Percentiles rank a stretch among this genome's conserved stretches.
These are phyloP conservation scores for Aleiodes sp. DNA, from an alignment of 1,140 invertebrate genomes.

Conservation along the genomic window DNA sequence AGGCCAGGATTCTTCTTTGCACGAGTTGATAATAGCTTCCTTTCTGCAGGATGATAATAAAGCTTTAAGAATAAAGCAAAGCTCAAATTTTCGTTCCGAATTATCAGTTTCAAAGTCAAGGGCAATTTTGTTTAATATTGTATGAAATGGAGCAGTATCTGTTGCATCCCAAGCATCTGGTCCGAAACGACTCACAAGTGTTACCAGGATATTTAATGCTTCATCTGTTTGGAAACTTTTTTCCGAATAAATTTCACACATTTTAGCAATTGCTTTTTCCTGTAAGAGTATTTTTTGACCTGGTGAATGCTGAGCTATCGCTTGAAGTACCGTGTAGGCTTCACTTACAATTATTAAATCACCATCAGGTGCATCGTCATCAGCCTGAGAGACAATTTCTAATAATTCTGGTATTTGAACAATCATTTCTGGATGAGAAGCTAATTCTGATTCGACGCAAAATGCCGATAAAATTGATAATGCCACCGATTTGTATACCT, in stretches of 20 bases:
- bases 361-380: constrained; percentile 84
- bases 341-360: constrained; percentile 89
- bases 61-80: constrained; percentile 79
- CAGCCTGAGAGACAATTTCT: constrained; percentile 81
- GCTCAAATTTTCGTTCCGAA: constrained; percentile 86
- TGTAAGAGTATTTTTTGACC: constrained; percentile 81
- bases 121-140: constrained; percentile 84
- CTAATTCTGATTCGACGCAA: constrained; percentile 80
- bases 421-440: constrained; percentile 83
- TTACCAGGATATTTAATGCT: constrained; percentile 80
- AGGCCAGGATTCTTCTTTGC: constrained; percentile 80
- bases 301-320: constrained; percentile 76
- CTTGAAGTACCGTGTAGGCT: constrained; percentile 84
- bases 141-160: constrained; percentile 77
- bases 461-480: constrained; percentile 85
- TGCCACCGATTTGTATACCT: constrained; percentile 90
- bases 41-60: constrained; percentile 78
- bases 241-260: constrained; percentile 85
- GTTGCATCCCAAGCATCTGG: constrained; percentile 77
- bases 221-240: constrained; percentile 89
- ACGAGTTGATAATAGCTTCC: constrained; percentile 69
- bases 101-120: constrained; percentile 88
- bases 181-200: constrained; percentile 75
- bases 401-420: constrained; percentile 82
- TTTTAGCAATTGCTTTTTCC: constrained; percentile 79